phyloP scores from a whole-genome alignment of 2,797 vertebrate genomes.

The Sebastes minor region DNA sequence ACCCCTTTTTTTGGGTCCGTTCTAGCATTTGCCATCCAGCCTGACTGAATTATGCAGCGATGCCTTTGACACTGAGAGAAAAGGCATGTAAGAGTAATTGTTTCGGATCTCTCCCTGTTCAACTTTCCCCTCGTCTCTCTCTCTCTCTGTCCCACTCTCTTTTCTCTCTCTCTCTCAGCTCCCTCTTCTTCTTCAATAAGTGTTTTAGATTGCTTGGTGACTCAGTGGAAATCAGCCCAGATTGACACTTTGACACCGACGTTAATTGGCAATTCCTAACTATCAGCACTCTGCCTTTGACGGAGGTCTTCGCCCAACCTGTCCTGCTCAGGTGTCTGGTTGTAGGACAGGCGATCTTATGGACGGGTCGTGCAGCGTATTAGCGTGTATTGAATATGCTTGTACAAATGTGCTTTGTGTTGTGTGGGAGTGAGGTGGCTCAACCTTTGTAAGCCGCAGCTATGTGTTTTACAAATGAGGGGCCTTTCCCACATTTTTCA shows the following conservation, averaged over 20 bases:
- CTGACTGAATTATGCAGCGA: conserved; percentile 68
- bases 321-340: conserved; percentile 32
- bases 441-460: conserved; percentile 14
- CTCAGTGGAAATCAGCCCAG: conserved; percentile 76
- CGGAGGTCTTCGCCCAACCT: conserved; percentile 32
- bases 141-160: background rate
- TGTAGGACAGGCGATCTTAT: conserved; percentile 19
- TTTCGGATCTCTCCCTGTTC: conserved; percentile 37
- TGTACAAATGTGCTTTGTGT: conserved; percentile 35
- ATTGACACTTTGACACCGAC: conserved; percentile 79
- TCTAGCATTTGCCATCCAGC: conserved; percentile 41
- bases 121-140: conserved; percentile 17
- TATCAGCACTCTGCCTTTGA: conserved; percentile 61
- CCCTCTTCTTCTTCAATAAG: conserved; percentile 47
- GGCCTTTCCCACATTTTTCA: conserved; percentile 51
- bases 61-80: conserved; percentile 70
- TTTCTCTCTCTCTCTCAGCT: background rate
- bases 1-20: conserved; percentile 20
- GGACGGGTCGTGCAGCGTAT: conserved; percentile 9
- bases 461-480: conserved; percentile 40
- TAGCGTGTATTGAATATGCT: conserved; percentile 16
- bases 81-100: conserved; percentile 65
- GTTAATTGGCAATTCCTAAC: conserved; percentile 78
- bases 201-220: conserved; percentile 68
- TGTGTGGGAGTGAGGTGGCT: conserved; percentile 37